Percentiles rank a stretch among this genome's conserved stretches.
Conservation (phyloP, 2,797 vertebrate species). For the Rhinatrema bivittatum region DNA sequence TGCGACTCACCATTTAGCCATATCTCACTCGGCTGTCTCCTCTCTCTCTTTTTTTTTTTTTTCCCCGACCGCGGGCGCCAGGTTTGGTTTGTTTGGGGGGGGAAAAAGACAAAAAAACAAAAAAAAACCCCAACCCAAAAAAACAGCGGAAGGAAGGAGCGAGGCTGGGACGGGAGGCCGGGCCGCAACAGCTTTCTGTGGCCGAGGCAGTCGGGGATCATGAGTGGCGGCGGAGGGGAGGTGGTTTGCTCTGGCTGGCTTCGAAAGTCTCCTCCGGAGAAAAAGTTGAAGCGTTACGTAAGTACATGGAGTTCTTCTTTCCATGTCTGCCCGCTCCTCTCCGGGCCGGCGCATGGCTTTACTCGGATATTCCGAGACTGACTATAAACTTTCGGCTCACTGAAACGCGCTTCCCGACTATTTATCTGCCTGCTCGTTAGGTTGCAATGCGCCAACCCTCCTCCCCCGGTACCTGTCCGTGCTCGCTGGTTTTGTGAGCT, state of each 20-base stretch:
- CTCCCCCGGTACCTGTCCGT: too few relatives aligned
- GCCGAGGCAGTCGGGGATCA: slow-evolving; percentile 39
- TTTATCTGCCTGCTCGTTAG: background rate
- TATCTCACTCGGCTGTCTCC: too few relatives aligned
- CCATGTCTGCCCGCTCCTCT: background rate
- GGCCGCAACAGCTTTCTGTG: background rate
- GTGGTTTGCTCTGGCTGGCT: slow-evolving; percentile 93
- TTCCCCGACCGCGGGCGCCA: too few relatives aligned
- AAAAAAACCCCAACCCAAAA: too few relatives aligned
- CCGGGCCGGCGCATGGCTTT: background rate
- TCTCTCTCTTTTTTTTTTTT: too few relatives aligned
- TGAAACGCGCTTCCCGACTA: background rate
- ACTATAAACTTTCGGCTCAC: too few relatives aligned
- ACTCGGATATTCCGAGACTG: background rate
- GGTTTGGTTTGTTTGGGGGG: too few relatives aligned
- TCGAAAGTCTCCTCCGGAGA: slow-evolving; percentile 96
- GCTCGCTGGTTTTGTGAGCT: too few relatives aligned
- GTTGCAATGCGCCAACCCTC: background rate
- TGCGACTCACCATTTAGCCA: too few relatives aligned
- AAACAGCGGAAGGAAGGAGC: background rate
- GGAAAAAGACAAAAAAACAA: too few relatives aligned
- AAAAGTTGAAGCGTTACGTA: slow-evolving; percentile 99
- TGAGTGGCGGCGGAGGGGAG: slow-evolving; percentile 93
- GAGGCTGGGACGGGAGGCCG: background rate
- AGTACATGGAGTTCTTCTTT: too few relatives aligned